Percentiles rank a stretch among this genome's conserved stretches.
Evolutionary conservation across 2,888 invertebrate species (phyloP).

Genomic region (Apocheima hispidaria): DNA sequence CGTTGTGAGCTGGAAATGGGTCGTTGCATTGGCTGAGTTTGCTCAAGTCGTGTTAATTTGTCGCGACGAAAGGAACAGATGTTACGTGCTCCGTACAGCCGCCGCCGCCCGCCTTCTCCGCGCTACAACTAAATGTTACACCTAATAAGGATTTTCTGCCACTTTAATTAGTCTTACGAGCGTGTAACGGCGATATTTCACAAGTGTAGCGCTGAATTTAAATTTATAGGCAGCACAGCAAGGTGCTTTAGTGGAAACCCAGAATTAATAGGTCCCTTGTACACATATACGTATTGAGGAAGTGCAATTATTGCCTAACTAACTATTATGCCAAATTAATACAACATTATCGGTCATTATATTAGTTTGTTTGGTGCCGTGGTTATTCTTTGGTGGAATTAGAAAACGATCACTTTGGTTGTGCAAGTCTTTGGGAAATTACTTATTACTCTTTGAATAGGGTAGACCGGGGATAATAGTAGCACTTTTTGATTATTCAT

Average conservation of each 20-base stretch:
- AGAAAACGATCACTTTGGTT: not conserved
- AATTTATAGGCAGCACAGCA: constrained; percentile 20
- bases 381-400: not conserved
- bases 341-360: not conserved
- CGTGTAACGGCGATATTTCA: constrained; percentile 26
- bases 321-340: constrained; percentile 6
- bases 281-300: no score
- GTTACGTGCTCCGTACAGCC: constrained; percentile 58
- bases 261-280: not conserved
- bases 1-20: constrained; percentile 72
- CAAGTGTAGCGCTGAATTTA: constrained; percentile 6
- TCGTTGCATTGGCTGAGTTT: constrained; percentile 74
- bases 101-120: constrained; percentile 44
- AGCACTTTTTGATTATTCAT: no score
- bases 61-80: constrained; percentile 79
- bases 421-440: no score
- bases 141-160: constrained; percentile 42
- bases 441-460: not conserved
- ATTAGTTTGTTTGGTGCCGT: not conserved
- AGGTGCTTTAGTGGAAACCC: constrained; percentile 3
- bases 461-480: not conserved
- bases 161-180: constrained; percentile 40
- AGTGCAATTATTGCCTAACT: not conserved
- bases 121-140: constrained; percentile 46
- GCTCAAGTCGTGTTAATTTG: constrained; percentile 80